A percentile compares a stretch with the other conserved stretches of the same genome.
phyloP scores from a whole-genome alignment of 2,888 invertebrate species.

The Melinaea menophilus region DNA sequence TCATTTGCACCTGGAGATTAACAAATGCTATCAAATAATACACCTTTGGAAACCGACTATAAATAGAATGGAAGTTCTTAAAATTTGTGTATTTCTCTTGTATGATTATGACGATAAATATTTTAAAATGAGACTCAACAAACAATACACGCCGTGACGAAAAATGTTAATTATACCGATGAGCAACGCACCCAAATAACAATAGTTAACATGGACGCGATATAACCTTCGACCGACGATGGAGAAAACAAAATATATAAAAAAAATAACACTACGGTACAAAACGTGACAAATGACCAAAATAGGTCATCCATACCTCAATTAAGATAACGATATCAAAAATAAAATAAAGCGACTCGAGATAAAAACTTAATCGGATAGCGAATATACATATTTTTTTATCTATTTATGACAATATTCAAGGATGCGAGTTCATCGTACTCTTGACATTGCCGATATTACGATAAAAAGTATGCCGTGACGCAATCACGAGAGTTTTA shows the following conservation, averaged over 20 bases:
- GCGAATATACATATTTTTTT: slow-evolving; percentile 40
- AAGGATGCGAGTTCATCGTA: slow-evolving; percentile 64
- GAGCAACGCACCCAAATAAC: too few species aligned
- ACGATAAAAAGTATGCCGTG: slow-evolving; percentile 39
- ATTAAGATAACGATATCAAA: slow-evolving; percentile 4
- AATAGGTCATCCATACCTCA: slow-evolving; percentile 7
- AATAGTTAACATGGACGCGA: too few species aligned
- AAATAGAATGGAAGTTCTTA: too few species aligned
- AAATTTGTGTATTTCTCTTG: too few species aligned
- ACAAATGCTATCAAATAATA: not conserved
- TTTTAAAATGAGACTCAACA: too few species aligned
- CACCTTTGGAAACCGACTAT: too few species aligned
- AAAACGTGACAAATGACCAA: not conserved
- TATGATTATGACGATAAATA: too few species aligned
- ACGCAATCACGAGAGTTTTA: slow-evolving; percentile 35
- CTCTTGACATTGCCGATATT: slow-evolving; percentile 64
- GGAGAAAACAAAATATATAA: not conserved
- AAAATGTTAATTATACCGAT: too few species aligned
- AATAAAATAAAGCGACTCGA: slow-evolving; percentile 18
- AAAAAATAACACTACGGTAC: not conserved
- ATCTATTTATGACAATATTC: slow-evolving; percentile 62
- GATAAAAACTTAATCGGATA: slow-evolving; percentile 29
- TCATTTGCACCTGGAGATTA: slow-evolving; percentile 81
- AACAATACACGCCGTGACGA: too few species aligned
- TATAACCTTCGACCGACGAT: not conserved